These are phyloP conservation scores for Silurus asotus DNA, from an alignment of 2,113 vertebrate species.

Conservation along the genomic window DNA sequence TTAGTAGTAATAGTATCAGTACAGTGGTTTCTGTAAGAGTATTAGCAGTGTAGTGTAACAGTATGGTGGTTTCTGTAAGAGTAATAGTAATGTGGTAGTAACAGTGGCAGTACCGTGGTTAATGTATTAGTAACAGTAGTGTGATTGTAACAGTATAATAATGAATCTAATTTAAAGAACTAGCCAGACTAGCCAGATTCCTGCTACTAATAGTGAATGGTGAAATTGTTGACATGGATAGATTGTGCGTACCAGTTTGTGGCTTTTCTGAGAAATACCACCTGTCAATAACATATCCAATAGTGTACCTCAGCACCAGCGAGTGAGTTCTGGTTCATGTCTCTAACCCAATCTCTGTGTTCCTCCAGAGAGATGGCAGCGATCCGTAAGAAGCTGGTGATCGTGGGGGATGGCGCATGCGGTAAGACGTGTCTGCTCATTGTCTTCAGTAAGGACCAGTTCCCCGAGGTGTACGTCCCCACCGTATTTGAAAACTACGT, in stretches of 20 bases:
- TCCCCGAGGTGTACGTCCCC: slow-evolving; percentile 97
- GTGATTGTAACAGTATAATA: not conserved
- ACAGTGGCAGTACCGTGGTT: too few species aligned
- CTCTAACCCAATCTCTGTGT: not conserved
- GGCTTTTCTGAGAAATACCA: not conserved
- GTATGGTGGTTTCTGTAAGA: too few species aligned
- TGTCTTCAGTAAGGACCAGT: slow-evolving; percentile 98
- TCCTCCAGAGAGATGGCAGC: slow-evolving; percentile 86
- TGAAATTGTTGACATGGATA: not conserved
- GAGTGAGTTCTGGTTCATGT: not conserved
- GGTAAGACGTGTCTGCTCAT: slow-evolving; percentile 98
- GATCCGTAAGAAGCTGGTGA: slow-evolving; percentile 98
- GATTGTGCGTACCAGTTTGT: not conserved
- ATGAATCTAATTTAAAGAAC: not conserved
- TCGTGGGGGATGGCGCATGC: slow-evolving; percentile 97
- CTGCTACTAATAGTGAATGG: too few species aligned
- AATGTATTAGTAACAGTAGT: too few species aligned
- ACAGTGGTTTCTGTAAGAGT: too few species aligned
- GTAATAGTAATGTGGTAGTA: too few species aligned
- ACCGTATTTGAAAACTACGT: slow-evolving; percentile 99
- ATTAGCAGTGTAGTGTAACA: too few species aligned
- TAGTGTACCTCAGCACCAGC: not conserved
- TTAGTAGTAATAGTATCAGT: too few species aligned
- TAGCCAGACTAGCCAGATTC: not conserved
- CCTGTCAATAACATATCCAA: not conserved